phyloP scores from a whole-genome alignment of 2,113 vertebrate genomes.

The Camelus dromedarius region DNA sequence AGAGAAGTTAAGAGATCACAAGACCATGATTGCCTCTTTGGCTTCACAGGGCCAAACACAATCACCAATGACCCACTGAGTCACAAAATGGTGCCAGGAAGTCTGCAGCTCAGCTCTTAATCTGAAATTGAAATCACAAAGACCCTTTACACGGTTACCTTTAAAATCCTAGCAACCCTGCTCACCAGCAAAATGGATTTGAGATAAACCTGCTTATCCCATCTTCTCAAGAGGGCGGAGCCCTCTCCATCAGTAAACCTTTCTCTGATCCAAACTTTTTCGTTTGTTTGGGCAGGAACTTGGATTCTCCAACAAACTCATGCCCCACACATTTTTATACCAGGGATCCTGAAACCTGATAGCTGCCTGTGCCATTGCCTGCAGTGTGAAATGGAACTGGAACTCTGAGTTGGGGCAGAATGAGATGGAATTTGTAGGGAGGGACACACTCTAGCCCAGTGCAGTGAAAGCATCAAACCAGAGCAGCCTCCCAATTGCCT shows the following conservation, averaged over 20 bases:
- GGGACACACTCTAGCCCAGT: not conserved
- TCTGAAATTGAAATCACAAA: not conserved
- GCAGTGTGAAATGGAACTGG: not conserved
- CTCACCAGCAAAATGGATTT: too few species aligned
- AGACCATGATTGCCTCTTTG: too few species aligned
- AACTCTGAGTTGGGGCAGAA: not conserved
- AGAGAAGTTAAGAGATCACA: not conserved
- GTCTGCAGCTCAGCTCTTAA: not conserved
- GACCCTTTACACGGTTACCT: not conserved
- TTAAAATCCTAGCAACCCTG: too few species aligned
- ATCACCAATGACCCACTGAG: not conserved
- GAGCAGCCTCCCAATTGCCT: not conserved
- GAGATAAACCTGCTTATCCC: too few species aligned
- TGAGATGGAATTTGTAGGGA: not conserved
- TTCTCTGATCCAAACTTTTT: too few species aligned
- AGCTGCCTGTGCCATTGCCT: not conserved
- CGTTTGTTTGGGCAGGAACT: not conserved
- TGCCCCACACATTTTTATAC: not conserved
- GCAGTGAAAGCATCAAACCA: too few species aligned
- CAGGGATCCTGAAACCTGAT: too few species aligned
- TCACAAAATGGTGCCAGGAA: not conserved
- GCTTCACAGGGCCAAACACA: not conserved
- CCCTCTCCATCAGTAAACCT: too few species aligned
- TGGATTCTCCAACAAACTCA: not conserved
- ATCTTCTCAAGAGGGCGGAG: too few species aligned